phyloP scores from a whole-genome alignment of 2,888 invertebrate species.

The Acronicta leporina region DNA sequence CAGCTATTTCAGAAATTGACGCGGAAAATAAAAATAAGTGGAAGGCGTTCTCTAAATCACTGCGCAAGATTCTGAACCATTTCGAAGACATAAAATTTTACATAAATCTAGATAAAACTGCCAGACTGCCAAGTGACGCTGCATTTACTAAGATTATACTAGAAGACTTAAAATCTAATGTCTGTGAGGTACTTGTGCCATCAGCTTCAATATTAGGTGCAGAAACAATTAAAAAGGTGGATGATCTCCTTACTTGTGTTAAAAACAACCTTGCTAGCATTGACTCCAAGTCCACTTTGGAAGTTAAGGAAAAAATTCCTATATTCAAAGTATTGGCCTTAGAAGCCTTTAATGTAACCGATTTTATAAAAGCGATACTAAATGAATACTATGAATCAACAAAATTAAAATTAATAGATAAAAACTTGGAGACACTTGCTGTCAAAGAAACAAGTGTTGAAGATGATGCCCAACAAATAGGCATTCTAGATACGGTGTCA shows the following conservation, averaged over 20 bases:
- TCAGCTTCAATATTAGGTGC: slow-evolving; percentile 49
- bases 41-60: slow-evolving; percentile 71
- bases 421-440: background rate
- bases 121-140: slow-evolving; percentile 81
- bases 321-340: slow-evolving; percentile 73
- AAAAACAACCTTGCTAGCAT: slow-evolving; percentile 61
- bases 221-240: slow-evolving; percentile 48
- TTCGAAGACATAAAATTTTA: slow-evolving; percentile 86
- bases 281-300: slow-evolving; percentile 70
- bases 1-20: slow-evolving; percentile 54
- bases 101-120: slow-evolving; percentile 84
- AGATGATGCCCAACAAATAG: background rate
- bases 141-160: slow-evolving; percentile 81
- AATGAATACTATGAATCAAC: slow-evolving; percentile 11
- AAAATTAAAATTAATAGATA: background rate
- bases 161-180: slow-evolving; percentile 69
- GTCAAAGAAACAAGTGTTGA: background rate
- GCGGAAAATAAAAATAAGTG: slow-evolving; percentile 58
- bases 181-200: slow-evolving; percentile 61
- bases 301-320: slow-evolving; percentile 83
- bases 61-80: slow-evolving; percentile 79
- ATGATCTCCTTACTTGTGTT: slow-evolving; percentile 56
- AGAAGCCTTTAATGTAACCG: slow-evolving; percentile 58
- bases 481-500: background rate
- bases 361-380: slow-evolving; percentile 49